A percentile compares a stretch with the other conserved stretches of the same genome.
These are phyloP conservation scores for Drosophila lowei DNA, from an alignment of 1,140 invertebrate genomes.

Conservation along the genomic window DNA sequence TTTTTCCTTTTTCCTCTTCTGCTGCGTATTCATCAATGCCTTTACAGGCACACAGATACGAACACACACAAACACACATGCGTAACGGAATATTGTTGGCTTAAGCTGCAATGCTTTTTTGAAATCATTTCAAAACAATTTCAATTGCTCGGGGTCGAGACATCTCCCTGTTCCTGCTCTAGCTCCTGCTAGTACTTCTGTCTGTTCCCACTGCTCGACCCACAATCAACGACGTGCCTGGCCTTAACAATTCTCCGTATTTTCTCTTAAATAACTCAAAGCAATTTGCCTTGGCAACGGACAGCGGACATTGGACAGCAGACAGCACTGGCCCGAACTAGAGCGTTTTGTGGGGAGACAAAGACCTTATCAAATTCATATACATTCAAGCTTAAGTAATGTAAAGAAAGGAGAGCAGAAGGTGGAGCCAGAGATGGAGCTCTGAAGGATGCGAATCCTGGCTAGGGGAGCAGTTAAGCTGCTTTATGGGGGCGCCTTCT, in stretches of 20 bases:
- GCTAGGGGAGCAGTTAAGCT: conserved; percentile 43
- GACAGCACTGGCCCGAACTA: not conserved
- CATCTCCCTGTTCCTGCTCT: conserved; percentile 3
- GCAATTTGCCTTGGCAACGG: conserved; percentile 50
- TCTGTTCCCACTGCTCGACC: conserved; percentile 9
- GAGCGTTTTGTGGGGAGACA: conserved; percentile 34
- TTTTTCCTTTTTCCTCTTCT: not conserved
- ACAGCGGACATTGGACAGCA: conserved; percentile 10
- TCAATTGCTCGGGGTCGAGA: not conserved
- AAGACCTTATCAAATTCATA: conserved; percentile 70
- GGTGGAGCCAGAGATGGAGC: not conserved
- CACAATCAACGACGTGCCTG: conserved; percentile 53
- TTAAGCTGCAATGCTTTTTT: conserved; percentile 48
- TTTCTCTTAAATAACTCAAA: conserved; percentile 53
- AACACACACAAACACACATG: conserved; percentile 14
- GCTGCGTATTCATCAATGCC: conserved; percentile 34
- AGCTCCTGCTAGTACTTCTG: not conserved
- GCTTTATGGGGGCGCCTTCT: conserved; percentile 21
- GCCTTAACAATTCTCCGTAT: conserved; percentile 45
- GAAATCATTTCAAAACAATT: conserved; percentile 54
- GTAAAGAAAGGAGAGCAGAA: conserved; percentile 20
- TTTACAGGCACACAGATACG: not conserved
- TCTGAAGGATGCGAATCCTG: conserved; percentile 14
- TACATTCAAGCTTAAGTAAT: conserved; percentile 34
- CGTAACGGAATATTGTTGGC: conserved; percentile 35